Base-by-base conservation (phyloP, 2,797 vertebrate species). In the Manis crassicaudata region DNA sequence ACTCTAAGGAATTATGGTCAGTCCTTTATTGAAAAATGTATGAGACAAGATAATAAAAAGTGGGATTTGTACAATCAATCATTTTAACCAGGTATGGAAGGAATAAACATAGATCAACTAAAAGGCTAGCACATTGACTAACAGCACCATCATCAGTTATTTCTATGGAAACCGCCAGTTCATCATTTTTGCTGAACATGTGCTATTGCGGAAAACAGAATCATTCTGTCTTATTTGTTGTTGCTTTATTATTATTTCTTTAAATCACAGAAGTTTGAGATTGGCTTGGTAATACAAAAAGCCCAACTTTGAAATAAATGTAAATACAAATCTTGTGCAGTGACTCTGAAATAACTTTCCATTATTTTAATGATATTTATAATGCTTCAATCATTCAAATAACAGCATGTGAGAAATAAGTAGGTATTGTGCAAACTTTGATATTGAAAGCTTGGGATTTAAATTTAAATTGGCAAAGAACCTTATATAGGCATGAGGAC, bases 41-140 rank as follows among this genome's bases (percentile, higher is more conserved):
- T 97, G 94, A 97, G 90, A 91, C 77, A 97, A 98, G 97, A 98
- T 96, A 98, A 98, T 98, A 98, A 98, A 98, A 97, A 93, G 70
- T 92, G 89, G 79, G 97, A 68, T 96, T 93, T 96, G 90, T 67
- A 75, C 88, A 97, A 97, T 98, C 97, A 96, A 98, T 98, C 73
- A 97, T 96, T 97, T 96, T 97, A 81, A 97, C 75, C 97, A 96
- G 88, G 37, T 97, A 94, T 92, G 91, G 96, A 97, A 94, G 92
- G 93, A 98, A 97, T 98, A 98, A 98, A 98, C 83, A 97, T 46
- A 86, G 29, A 97, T 93, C 94, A 98, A n/a, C 72, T 97, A 76
- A 98, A 97, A 97, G 91, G 32, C 18, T 70, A 96, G 67, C 65
- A 92, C 37, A 23, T 88, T 92, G 93, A 97, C 96, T 97, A 92